Conservation (phyloP, 2,113 vertebrate species). For the Mobula hypostoma region DNA sequence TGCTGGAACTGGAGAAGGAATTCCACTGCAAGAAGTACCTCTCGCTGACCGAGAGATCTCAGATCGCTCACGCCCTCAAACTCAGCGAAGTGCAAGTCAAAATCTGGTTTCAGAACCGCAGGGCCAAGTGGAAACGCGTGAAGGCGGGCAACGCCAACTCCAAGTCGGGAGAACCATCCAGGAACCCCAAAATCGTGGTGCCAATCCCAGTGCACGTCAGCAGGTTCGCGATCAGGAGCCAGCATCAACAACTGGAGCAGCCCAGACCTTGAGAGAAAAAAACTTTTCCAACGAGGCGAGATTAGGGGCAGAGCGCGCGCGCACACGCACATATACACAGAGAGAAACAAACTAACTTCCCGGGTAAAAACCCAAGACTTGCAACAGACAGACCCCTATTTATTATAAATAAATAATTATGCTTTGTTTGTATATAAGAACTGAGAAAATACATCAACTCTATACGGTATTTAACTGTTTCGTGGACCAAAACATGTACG, state of each 20-base stretch:
- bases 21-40: constrained; percentile 99
- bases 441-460: constrained; percentile 44
- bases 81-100: constrained; percentile 98
- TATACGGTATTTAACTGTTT: constrained; percentile 44
- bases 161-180: constrained; percentile 87
- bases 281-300: neutral
- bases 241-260: constrained; percentile 97
- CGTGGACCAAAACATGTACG: constrained; percentile 46
- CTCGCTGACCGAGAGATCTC: constrained; percentile 90
- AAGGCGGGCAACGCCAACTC: constrained; percentile 96
- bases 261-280: constrained; percentile 68
- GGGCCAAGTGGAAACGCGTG: constrained; percentile 97
- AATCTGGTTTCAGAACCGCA: constrained; percentile 99
- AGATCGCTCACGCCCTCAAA: constrained; percentile 95
- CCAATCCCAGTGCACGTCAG: constrained; percentile 97
- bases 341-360: neutral
- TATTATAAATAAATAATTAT: constrained; percentile 38
- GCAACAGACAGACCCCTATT: constrained; percentile 13
- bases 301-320: neutral
- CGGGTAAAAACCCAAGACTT: neutral
- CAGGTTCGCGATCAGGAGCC: constrained; percentile 92
- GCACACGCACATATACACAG: neutral
- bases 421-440: constrained; percentile 51
- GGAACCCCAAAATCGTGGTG: constrained; percentile 96
- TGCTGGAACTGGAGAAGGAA: constrained; percentile 95